Evolutionary conservation across 2,797 vertebrate genomes (phyloP), one percentile per base, ranked within the genome.

Genomic region (Esox masquinongy): DNA sequence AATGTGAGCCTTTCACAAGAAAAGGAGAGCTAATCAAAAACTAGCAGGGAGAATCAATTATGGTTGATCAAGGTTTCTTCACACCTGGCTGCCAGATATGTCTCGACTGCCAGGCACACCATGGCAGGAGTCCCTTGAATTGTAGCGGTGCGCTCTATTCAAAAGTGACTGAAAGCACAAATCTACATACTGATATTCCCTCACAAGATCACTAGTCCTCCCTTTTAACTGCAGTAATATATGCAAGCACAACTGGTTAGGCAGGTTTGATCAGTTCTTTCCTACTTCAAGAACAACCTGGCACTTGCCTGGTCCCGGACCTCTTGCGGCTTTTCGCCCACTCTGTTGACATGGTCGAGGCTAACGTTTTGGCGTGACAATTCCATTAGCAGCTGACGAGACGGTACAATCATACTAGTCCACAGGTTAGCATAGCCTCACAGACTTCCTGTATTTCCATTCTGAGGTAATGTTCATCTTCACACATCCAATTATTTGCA

Each of bases 371-470:
- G 36, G 72, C 83, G 86, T 84, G 83, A 88, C 87, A 87, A 81
- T 75, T 70, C 8, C 50, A 53, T 53, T 6, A 53, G 50, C 16
- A 53, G 17, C 19, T 56, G n/a, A 22, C 2, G 11, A 61, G 22
- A 9, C 1, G 1, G 22, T 24, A 26, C n/a, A 61, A 61, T 24
- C 56, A 61, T 11, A 61, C 56, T 61, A 12, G 56, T 19, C 3
- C 70, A 70, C 64, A 53, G 36, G 64, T 61, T 22, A 24, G 77
- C n/a, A 3, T 56, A 43, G 70, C 63, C 50, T 72, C 73, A 26
- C 12, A 68, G 50, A 19, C 36, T 68, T 36, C 49, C 69, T 63
- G 75, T 43, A 80, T 89, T 91, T 91, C 89, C 87, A 82, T 90
- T 86, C 85, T 91, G 89, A 90, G 86, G 84, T 14, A 11, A 14